Conservation (phyloP, 1,140 invertebrate species). For the Pachypeltis micranthus region DNA sequence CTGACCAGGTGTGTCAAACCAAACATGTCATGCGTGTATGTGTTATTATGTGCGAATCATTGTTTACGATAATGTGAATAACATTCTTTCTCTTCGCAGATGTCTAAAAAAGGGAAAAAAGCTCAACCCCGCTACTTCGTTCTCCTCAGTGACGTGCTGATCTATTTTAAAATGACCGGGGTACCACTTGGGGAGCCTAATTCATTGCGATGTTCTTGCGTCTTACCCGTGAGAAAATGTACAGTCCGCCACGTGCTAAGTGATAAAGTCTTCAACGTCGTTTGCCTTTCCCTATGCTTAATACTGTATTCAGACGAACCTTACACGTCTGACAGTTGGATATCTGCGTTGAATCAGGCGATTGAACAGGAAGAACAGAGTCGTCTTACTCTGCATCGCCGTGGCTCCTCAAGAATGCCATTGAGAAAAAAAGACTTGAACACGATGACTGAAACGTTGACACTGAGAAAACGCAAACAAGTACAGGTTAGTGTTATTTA, state of each 20-base stretch:
- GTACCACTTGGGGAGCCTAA: slow-evolving; percentile 28
- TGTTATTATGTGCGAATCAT: too few species aligned
- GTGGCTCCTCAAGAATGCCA: slow-evolving; percentile 45
- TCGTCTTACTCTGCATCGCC: slow-evolving; percentile 45
- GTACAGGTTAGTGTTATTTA: neutral
- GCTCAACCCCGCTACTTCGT: slow-evolving; percentile 37
- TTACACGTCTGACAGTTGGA: slow-evolving; percentile 42
- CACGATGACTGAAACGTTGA: slow-evolving; percentile 6
- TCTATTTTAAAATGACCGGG: slow-evolving; percentile 45
- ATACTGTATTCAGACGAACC: slow-evolving; percentile 43
- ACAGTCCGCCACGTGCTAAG: slow-evolving; percentile 42
- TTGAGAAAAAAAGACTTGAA: slow-evolving; percentile 39
- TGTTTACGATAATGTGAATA: too few species aligned
- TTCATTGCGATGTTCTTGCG: slow-evolving; percentile 41
- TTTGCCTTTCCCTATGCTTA: slow-evolving; percentile 43
- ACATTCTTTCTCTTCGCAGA: too few species aligned
- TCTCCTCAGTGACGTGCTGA: slow-evolving; percentile 44
- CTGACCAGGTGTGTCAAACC: too few species aligned
- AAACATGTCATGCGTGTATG: too few species aligned
- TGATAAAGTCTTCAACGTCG: slow-evolving; percentile 41
- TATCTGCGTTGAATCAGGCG: slow-evolving; percentile 40
- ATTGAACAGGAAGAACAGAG: slow-evolving; percentile 42
- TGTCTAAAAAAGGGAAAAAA: slow-evolving; percentile 23
- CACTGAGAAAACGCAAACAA: slow-evolving; percentile 20
- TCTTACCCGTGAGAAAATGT: slow-evolving; percentile 49